Evolutionary conservation across 2,113 vertebrate genomes (phyloP).

Genomic region (Ptychochromis oligacanthus): DNA sequence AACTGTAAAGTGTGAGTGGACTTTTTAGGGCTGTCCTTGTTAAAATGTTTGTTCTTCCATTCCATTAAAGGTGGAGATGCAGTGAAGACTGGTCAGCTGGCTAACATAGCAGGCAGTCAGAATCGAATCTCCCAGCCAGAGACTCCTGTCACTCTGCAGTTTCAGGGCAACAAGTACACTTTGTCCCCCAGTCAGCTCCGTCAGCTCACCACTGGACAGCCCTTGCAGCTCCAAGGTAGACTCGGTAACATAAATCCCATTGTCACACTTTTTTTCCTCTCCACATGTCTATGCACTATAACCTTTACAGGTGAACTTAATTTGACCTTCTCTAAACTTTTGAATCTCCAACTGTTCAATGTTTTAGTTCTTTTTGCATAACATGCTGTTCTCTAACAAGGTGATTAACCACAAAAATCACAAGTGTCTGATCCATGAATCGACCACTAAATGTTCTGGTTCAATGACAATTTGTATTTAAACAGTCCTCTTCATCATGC

Average conservation of each 20-base stretch:
- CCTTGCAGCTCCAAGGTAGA: conserved; percentile 92
- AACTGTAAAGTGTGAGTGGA: background rate
- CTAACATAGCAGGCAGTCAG: conserved; percentile 86
- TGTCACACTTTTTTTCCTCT: conserved; percentile 29
- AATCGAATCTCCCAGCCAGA: conserved; percentile 88
- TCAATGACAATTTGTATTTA: too few relatives aligned
- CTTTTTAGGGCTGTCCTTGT: background rate
- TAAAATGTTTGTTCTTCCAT: conserved; percentile 14
- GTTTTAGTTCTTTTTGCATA: too few relatives aligned
- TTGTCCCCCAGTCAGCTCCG: conserved; percentile 91
- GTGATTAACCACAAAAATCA: too few relatives aligned
- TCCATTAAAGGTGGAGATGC: conserved; percentile 86
- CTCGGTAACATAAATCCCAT: conserved; percentile 69
- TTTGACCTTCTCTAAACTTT: too few relatives aligned
- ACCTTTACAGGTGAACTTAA: too few relatives aligned
- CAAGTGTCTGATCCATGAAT: too few relatives aligned
- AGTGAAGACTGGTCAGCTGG: conserved; percentile 89
- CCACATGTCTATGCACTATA: too few relatives aligned
- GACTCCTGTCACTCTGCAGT: conserved; percentile 92
- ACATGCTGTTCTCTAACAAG: too few relatives aligned
- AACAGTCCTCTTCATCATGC: too few relatives aligned
- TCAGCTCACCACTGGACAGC: conserved; percentile 92
- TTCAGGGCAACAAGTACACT: conserved; percentile 95
- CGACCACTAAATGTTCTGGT: too few relatives aligned
- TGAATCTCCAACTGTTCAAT: too few relatives aligned